phyloP scores from a whole-genome alignment of 1,140 invertebrate genomes.

The Druon quercuslanigerum region DNA sequence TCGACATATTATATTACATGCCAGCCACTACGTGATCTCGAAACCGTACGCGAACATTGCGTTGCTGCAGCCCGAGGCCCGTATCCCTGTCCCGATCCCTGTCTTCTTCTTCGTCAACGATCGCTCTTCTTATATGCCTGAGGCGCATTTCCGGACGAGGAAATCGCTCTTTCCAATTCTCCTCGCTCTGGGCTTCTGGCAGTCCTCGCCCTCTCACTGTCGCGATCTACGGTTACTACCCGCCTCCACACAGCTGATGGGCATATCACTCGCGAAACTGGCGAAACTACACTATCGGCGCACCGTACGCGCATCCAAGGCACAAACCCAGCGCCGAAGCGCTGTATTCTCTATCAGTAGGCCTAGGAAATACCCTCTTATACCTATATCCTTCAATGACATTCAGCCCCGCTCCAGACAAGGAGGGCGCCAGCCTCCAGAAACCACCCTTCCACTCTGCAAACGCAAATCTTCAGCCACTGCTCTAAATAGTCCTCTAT shows the following conservation, averaged over 20 bases:
- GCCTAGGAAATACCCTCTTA: slow-evolving; percentile 1
- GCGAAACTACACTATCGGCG: slow-evolving; percentile 39
- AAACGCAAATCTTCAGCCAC: not conserved
- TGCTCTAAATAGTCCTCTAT: not conserved
- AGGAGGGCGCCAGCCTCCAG: slow-evolving; percentile 38
- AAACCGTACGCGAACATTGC: slow-evolving; percentile 79
- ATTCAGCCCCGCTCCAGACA: slow-evolving; percentile 20
- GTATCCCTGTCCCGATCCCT: slow-evolving; percentile 45
- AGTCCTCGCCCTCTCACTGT: slow-evolving; percentile 33
- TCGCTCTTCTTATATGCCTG: slow-evolving; percentile 57
- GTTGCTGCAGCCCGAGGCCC: slow-evolving; percentile 68
- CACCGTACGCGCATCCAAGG: slow-evolving; percentile 64
- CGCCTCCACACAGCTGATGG: slow-evolving; percentile 52
- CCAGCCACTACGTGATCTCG: slow-evolving; percentile 77
- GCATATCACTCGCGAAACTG: slow-evolving; percentile 45
- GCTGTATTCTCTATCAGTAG: not conserved
- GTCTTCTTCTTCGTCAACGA: slow-evolving; percentile 48
- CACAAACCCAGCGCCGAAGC: slow-evolving; percentile 63
- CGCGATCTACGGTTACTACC: slow-evolving; percentile 34
- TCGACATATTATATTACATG: slow-evolving; percentile 74
- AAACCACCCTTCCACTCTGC: not conserved
- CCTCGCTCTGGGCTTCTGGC: slow-evolving; percentile 33
- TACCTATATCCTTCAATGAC: not conserved
- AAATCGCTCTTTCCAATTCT: slow-evolving; percentile 36
- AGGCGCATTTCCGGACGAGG: slow-evolving; percentile 64